A percentile compares a stretch with the other conserved stretches of the same genome.
These are phyloP conservation scores for Monoplex corrugatus DNA, from an alignment of 2,888 invertebrate genomes.

Conservation along the genomic window DNA sequence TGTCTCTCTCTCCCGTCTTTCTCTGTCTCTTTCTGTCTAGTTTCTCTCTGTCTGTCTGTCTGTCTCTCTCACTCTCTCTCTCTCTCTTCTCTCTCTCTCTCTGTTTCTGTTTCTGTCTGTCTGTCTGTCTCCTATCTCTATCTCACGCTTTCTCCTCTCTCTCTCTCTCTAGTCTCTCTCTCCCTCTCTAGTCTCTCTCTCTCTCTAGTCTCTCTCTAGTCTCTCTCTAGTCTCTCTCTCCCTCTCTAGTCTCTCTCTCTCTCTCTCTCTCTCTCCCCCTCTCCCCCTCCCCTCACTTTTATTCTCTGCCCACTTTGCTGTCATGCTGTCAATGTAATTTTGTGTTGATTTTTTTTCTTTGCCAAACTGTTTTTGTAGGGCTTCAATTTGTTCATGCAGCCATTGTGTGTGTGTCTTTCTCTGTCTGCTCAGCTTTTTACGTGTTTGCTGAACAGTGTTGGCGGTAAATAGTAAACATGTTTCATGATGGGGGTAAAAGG, in stretches of 20 bases:
- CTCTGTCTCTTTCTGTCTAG: too few species aligned
- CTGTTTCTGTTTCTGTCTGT: neutral
- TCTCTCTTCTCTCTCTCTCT: too few species aligned
- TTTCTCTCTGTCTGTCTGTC: too few species aligned
- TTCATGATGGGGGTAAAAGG: neutral
- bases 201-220: neutral
- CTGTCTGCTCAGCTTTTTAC: neutral
- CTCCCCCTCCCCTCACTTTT: neutral
- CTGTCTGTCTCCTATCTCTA: too few species aligned
- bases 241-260: neutral
- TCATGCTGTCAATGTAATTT: neutral
- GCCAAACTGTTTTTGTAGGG: neutral
- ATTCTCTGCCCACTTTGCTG: too few species aligned
- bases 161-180: neutral
- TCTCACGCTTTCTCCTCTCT: too few species aligned
- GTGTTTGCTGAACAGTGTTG: neutral
- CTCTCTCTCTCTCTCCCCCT: neutral
- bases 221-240: too few species aligned
- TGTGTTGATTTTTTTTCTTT: neutral
- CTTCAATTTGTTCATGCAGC: neutral
- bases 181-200: neutral
- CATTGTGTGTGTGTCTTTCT: neutral
- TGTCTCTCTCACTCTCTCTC: too few species aligned
- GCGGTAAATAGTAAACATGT: neutral
- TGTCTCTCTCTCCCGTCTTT: too few species aligned